Conservation (phyloP, 2,113 vertebrate genomes). For the Hypocryptadius cinnamomeus region DNA sequence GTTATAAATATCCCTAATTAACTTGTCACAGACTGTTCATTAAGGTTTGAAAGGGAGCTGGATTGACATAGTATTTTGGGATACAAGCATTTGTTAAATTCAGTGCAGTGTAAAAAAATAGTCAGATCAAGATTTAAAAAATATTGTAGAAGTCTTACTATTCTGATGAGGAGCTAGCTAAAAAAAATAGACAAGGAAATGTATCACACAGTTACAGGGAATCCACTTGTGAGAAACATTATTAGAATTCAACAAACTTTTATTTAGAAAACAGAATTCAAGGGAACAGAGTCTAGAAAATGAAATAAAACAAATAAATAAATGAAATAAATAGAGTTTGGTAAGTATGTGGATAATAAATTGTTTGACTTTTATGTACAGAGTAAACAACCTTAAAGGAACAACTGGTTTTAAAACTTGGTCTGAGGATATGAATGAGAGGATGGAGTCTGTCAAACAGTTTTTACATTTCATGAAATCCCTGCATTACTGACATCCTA, state of each 20-base stretch:
- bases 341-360: not conserved
- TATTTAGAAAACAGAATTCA: not conserved
- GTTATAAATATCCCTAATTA: conserved; percentile 29
- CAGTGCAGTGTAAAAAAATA: not conserved
- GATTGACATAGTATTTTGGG: not conserved
- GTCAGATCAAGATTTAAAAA: not conserved
- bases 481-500: not conserved
- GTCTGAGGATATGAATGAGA: not conserved
- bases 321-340: not conserved
- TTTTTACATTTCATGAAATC: not conserved
- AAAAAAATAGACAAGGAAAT: not conserved
- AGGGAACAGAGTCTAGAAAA: not conserved
- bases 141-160: not conserved
- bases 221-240: not conserved
- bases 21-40: not conserved
- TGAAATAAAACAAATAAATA: too few species aligned
- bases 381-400: not conserved
- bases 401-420: not conserved
- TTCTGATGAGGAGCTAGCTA: not conserved
- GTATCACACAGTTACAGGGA: not conserved
- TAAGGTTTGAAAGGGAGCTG: not conserved
- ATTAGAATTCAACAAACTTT: not conserved
- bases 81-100: not conserved
- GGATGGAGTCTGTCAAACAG: not conserved
- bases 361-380: not conserved